Evolutionary conservation across 2,888 invertebrate genomes (phyloP).

Genomic region (Eupeodes luniger): DNA sequence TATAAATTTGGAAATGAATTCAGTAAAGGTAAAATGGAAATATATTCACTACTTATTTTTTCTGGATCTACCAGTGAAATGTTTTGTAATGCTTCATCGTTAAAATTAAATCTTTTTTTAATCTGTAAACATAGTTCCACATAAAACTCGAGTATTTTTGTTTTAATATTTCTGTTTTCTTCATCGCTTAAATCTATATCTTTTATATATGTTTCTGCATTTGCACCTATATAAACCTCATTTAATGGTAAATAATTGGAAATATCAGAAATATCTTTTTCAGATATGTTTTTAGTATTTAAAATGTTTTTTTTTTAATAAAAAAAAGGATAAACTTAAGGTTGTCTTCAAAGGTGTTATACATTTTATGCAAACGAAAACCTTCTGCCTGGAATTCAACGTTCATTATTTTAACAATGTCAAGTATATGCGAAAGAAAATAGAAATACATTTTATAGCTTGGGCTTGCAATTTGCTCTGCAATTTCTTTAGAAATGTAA

Average conservation of each 20-base stretch:
- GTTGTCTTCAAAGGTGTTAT: background rate
- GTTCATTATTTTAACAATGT: background rate
- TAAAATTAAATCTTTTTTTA: too few relatives aligned
- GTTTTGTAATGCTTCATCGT: too few relatives aligned
- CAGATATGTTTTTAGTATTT: background rate
- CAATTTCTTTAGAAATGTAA: constrained; percentile 21
- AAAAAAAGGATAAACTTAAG: background rate
- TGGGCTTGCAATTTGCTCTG: constrained; percentile 25
- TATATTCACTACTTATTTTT: too few relatives aligned
- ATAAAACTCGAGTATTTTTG: background rate
- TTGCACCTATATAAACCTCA: too few relatives aligned
- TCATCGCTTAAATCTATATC: too few relatives aligned
- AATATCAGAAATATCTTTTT: background rate
- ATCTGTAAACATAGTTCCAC: background rate
- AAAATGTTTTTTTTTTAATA: background rate
- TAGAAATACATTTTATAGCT: constrained; percentile 20
- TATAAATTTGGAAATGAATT: too few relatives aligned
- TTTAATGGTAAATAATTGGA: background rate
- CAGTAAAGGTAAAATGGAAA: too few relatives aligned
- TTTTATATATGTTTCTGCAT: too few relatives aligned
- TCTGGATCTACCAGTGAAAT: too few relatives aligned
- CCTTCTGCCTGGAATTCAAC: background rate
- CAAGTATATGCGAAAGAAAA: background rate
- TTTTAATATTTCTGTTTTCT: too few relatives aligned
- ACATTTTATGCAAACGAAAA: background rate